Evolutionary conservation across 1,140 invertebrate genomes (phyloP).

Genomic region (Brachionus koreanus): DNA sequence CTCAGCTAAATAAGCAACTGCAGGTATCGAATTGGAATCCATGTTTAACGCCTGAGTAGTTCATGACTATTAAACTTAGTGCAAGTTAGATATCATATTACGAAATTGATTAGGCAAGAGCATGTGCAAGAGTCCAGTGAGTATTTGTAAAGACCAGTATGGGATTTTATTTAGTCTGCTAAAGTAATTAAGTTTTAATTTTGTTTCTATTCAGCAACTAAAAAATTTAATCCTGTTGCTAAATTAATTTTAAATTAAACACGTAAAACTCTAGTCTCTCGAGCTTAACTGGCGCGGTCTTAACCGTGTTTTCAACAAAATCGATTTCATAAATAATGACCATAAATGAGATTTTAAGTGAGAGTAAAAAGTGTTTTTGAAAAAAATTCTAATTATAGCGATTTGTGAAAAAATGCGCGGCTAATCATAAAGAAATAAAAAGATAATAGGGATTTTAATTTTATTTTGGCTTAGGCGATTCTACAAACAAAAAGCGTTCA

Average conservation of each 20-base stretch:
- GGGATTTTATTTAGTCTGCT: slow-evolving; percentile 24
- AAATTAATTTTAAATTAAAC: slow-evolving; percentile 31
- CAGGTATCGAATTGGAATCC: background rate
- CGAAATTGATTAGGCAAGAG: slow-evolving; percentile 1
- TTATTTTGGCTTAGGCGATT: background rate
- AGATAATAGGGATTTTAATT: background rate
- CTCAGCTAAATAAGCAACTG: background rate
- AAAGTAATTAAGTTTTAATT: slow-evolving; percentile 29
- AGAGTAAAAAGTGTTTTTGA: slow-evolving; percentile 3
- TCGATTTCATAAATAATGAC: slow-evolving; percentile 2
- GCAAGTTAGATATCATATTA: background rate
- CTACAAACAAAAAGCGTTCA: background rate
- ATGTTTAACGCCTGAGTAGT: background rate
- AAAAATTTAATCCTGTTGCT: background rate
- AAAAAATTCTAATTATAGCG: background rate
- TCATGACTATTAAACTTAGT: background rate
- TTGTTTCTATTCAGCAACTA: background rate
- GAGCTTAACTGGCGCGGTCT: background rate
- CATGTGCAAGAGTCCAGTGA: background rate
- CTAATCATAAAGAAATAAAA: background rate
- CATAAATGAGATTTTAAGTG: background rate
- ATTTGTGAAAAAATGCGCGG: background rate
- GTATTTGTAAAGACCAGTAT: background rate
- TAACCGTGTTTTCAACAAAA: slow-evolving; percentile 1
- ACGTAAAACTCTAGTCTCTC: slow-evolving; percentile 22